phyloP scores from a whole-genome alignment of 2,797 vertebrate species.

The Malacoraja senta region DNA sequence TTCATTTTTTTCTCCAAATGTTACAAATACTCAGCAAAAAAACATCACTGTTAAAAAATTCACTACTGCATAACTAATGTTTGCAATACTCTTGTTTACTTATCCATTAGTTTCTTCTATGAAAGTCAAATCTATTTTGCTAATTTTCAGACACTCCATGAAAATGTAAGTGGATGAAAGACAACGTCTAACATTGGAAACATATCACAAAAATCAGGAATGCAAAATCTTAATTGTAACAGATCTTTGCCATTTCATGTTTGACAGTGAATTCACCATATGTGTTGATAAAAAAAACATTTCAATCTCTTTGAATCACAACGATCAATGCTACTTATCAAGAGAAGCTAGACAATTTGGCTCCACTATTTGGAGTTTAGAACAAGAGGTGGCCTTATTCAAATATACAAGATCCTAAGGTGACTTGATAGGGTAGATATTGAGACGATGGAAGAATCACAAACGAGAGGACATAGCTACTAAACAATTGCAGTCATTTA shows the following conservation, averaged over 20 bases:
- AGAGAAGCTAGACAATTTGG: no score
- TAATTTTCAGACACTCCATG: background rate
- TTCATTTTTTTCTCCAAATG: background rate
- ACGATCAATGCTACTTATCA: background rate
- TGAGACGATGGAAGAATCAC: no score
- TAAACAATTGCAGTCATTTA: no score
- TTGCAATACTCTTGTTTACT: background rate
- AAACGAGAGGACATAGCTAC: no score
- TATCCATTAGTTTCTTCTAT: no score
- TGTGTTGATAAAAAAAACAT: background rate
- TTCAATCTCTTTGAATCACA: background rate
- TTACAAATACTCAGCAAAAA: background rate
- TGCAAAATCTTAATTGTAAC: background rate
- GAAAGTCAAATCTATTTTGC: background rate
- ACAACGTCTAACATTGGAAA: background rate
- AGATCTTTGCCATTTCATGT: background rate
- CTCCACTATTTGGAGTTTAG: no score
- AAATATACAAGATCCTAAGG: no score
- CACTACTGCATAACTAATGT: background rate
- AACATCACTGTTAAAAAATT: background rate
- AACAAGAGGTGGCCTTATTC: no score
- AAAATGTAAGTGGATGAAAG: background rate
- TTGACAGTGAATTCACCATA: background rate
- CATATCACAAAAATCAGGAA: background rate
- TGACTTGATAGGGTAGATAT: no score